A percentile compares a stretch with the other conserved stretches of the same genome.
Evolutionary conservation across 2,797 vertebrate species (phyloP).

Genomic region (Denticeps clupeoides): DNA sequence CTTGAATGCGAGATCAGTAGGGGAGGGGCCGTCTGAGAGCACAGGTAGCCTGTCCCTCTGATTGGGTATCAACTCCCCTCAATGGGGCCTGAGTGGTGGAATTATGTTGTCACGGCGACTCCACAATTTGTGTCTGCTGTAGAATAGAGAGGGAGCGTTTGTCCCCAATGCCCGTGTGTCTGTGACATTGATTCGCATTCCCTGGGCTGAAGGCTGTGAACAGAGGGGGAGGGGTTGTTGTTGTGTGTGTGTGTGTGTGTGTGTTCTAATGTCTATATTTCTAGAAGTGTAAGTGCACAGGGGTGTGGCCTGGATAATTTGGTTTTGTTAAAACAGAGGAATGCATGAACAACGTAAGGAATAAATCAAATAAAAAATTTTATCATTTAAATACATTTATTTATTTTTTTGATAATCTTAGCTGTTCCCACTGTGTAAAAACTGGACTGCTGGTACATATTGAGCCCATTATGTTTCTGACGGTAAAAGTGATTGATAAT

Average conservation of each 20-base stretch:
- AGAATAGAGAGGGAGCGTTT: slow-evolving; percentile 44
- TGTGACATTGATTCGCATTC: slow-evolving; percentile 55
- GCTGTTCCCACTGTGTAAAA: no score
- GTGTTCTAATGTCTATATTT: not conserved
- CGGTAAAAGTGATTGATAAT: no score
- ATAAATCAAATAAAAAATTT: no score
- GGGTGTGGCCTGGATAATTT: no score
- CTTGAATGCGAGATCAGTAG: slow-evolving; percentile 70
- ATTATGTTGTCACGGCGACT: slow-evolving; percentile 76
- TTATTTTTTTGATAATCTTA: no score
- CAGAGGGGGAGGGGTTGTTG: not conserved
- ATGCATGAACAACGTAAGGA: no score
- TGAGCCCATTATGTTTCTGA: no score
- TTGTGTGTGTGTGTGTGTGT: not conserved
- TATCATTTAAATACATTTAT: no score
- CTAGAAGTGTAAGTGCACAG: not conserved
- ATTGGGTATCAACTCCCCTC: slow-evolving; percentile 70
- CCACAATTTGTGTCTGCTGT: slow-evolving; percentile 64
- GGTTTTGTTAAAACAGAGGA: no score
- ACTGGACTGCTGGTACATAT: no score
- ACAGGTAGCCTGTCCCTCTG: slow-evolving; percentile 66
- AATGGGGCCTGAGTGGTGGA: slow-evolving; percentile 70
- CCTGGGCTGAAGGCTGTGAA: slow-evolving; percentile 24
- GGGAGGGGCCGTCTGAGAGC: slow-evolving; percentile 54
- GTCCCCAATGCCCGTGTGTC: slow-evolving; percentile 30